A percentile compares a stretch with the other conserved stretches of the same genome.
phyloP scores from a whole-genome alignment of 2,797 vertebrate species.

The Orestias chungarensis region DNA sequence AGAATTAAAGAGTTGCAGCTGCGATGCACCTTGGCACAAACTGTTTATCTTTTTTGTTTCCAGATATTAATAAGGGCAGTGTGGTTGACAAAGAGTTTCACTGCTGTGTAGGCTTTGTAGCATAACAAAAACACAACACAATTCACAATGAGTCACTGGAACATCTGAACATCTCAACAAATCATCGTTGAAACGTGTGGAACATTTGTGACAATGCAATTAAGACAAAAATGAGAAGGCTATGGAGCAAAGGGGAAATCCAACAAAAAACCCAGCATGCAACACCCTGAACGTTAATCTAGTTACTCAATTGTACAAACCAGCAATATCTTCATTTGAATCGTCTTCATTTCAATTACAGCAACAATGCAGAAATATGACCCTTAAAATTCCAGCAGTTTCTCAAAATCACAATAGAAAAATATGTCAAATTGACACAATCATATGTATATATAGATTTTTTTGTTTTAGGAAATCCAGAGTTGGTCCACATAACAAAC shows the following conservation, averaged over 20 bases:
- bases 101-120: constrained; percentile 61
- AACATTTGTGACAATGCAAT: constrained; percentile 56
- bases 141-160: constrained; percentile 62
- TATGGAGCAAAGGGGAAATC: constrained; percentile 29
- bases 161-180: constrained; percentile 47
- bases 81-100: constrained; percentile 67
- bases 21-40: constrained; percentile 77
- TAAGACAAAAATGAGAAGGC: constrained; percentile 40
- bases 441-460: constrained; percentile 32
- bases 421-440: constrained; percentile 73
- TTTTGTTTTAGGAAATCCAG: constrained; percentile 61
- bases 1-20: constrained; percentile 65
- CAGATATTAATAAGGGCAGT: constrained; percentile 65
- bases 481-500: constrained; percentile 62
- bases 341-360: constrained; percentile 70
- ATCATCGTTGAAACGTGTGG: constrained; percentile 40
- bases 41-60: constrained; percentile 27
- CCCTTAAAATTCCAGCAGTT: constrained; percentile 70
- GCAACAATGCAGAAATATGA: constrained; percentile 65
- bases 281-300: constrained; percentile 71
- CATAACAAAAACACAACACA: constrained; percentile 65
- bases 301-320: constrained; percentile 67
- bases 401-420: constrained; percentile 72
- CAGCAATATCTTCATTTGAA: constrained; percentile 64
- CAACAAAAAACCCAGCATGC: constrained; percentile 69